Evolutionary conservation across 2,797 vertebrate genomes (phyloP).

Genomic region (Pangasius sanitwongsei): DNA sequence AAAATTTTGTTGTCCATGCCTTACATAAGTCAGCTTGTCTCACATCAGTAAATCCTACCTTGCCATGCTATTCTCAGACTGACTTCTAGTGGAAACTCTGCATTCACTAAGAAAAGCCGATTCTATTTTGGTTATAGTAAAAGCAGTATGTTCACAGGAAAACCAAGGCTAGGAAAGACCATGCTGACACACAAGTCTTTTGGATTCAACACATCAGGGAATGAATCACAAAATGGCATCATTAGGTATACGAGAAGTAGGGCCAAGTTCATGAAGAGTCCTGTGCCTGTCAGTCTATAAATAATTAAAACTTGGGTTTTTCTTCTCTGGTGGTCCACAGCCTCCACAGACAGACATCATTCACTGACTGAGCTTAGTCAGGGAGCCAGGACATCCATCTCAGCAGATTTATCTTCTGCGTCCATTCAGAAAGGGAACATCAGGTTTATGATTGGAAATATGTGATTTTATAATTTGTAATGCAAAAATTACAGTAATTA

Average conservation of each 20-base stretch:
- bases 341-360: constrained; percentile 51
- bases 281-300: constrained; percentile 52
- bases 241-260: constrained; percentile 59
- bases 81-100: constrained; percentile 13
- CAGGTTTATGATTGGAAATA: background rate
- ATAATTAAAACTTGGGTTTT: constrained; percentile 69
- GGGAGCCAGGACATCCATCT: constrained; percentile 25
- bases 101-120: background rate
- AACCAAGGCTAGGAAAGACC: constrained; percentile 1
- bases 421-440: background rate
- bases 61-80: constrained; percentile 8
- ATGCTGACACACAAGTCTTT: background rate
- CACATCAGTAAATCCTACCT: constrained; percentile 12
- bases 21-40: background rate
- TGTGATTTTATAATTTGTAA: background rate
- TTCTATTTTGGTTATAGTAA: constrained; percentile 18
- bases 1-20: background rate
- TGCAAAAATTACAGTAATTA: background rate
- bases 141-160: constrained; percentile 4
- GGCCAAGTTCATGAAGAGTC: constrained; percentile 67
- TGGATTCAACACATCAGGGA: constrained; percentile 55
- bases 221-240: constrained; percentile 68
- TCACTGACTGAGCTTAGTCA: constrained; percentile 30
- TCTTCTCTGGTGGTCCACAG: constrained; percentile 58
- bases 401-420: constrained; percentile 28